These are phyloP conservation scores for Chrysopilus asiliformis DNA, from an alignment of 2,888 invertebrate species.

Conservation along the genomic window DNA sequence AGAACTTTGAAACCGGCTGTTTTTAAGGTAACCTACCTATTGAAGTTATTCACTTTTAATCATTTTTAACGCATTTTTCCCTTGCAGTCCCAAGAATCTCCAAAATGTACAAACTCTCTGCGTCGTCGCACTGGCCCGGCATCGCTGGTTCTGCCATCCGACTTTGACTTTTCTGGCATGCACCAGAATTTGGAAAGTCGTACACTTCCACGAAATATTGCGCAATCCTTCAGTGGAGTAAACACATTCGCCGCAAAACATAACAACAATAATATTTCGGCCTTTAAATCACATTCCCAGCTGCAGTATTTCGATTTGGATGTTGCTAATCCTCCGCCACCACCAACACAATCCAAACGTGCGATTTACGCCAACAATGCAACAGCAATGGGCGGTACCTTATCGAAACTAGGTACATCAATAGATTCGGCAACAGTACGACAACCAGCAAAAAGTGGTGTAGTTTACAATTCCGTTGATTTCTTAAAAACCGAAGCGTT, in stretches of 20 bases:
- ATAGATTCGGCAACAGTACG: slow-evolving; percentile 19
- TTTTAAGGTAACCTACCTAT: slow-evolving; percentile 31
- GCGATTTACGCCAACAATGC: slow-evolving; percentile 2
- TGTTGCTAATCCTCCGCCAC: slow-evolving; percentile 39
- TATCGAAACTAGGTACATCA: slow-evolving; percentile 3
- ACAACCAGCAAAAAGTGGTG: slow-evolving; percentile 26
- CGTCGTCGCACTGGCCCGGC: slow-evolving; percentile 28
- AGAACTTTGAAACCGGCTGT: slow-evolving; percentile 47
- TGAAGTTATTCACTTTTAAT: not conserved
- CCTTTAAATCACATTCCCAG: slow-evolving; percentile 18
- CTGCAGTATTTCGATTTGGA: slow-evolving; percentile 82
- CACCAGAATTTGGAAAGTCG: slow-evolving; percentile 24
- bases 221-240: slow-evolving; percentile 17
- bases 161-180: slow-evolving; percentile 15
- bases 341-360: slow-evolving; percentile 19
- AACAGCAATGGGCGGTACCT: slow-evolving; percentile 4
- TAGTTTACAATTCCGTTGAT: slow-evolving; percentile 85
- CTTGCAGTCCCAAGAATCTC: slow-evolving; percentile 6
- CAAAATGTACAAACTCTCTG: slow-evolving; percentile 12
- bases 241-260: not conserved
- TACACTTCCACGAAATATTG: slow-evolving; percentile 30
- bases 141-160: slow-evolving; percentile 27
- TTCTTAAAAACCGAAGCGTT: slow-evolving; percentile 90
- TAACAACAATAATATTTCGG: slow-evolving; percentile 12
- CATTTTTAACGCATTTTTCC: too few relatives aligned